phyloP scores from a whole-genome alignment of 2,113 vertebrate species.

The Rhipidura dahli region DNA sequence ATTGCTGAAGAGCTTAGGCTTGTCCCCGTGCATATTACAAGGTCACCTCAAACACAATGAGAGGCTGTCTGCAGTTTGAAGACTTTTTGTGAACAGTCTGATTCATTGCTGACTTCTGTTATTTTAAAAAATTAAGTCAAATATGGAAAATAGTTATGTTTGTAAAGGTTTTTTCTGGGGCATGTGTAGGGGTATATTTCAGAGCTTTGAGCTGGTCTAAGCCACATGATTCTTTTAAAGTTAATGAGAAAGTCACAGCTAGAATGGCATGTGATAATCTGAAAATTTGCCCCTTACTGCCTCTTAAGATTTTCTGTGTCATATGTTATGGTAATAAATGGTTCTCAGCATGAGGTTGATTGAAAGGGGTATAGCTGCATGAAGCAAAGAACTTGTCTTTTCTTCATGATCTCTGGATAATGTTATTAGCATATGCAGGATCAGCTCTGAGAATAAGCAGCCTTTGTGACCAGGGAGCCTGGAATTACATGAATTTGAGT shows the following conservation, averaged over 20 bases:
- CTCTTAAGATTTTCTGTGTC: constrained; percentile 42
- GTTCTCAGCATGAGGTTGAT: constrained; percentile 51
- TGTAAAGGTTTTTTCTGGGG: background rate
- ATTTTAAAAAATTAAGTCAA: background rate
- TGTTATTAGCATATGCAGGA: constrained; percentile 11
- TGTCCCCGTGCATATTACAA: background rate
- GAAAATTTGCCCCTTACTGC: constrained; percentile 50
- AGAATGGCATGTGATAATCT: constrained; percentile 47
- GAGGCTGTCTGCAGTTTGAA: background rate
- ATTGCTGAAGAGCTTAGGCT: background rate
- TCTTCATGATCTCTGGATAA: constrained; percentile 9
- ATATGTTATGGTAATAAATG: constrained; percentile 41
- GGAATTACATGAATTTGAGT: background rate
- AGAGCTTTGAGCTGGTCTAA: background rate
- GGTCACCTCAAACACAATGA: background rate
- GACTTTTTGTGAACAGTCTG: background rate
- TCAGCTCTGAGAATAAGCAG: background rate
- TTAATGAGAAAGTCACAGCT: constrained; percentile 48
- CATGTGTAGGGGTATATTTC: background rate
- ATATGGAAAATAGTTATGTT: background rate
- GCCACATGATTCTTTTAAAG: background rate
- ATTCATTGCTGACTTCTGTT: background rate
- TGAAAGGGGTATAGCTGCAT: constrained; percentile 16
- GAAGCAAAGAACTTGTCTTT: constrained; percentile 25
- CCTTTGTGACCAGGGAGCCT: background rate